Evolutionary conservation across 2,797 vertebrate species (phyloP), one percentile per base, ranked within the genome.

Genomic region (Chelmon rostratus): DNA sequence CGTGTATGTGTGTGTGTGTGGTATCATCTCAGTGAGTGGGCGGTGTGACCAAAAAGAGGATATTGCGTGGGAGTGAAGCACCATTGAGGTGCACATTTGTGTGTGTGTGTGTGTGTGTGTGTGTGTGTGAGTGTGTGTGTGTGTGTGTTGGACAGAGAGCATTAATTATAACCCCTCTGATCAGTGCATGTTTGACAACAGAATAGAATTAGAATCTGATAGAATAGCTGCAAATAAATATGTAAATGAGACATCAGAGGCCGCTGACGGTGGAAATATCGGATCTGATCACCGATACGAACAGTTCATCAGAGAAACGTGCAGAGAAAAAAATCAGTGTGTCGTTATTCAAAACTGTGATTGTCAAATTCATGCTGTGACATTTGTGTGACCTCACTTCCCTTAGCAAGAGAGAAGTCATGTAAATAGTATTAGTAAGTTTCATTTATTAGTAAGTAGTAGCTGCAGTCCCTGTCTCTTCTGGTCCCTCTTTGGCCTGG

Each of bases 31-130:
- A 80, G 86, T 90, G 88, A 86, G 94, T 92, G 86, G 94, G 93
- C 50, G 86, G 92, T 91, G 86, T 83, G 86, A 91, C 90, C 88
- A 92, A 91, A 91, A 89, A 89, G 89, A 90, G 90, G 90, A 92
- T 89, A 82, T 86, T 87, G 89, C 21, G 91, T 93, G 88, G 94
- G 91, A 93, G 87, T 90, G 75, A 91, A 94, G 90, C 83, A 91
- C 89, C 82, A 91, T 93, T 93, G 85, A 91, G 83, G 86, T 92
- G 87, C 86, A 75, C 75, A 74, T 88, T 74, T 87, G 66, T 79
- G 79, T 65, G 61, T 82, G 52, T 82, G 37, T 13, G 18, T 40
- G 37, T 13, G 12, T 87, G 66, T 79, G 78, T 87, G 66, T 79
- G 78, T 87, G 66, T 77, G 66, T 79, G 79, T 87, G 66, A 79